Conservation (phyloP, 2,797 vertebrate genomes). For the Hypotaenidia philippensis region DNA sequence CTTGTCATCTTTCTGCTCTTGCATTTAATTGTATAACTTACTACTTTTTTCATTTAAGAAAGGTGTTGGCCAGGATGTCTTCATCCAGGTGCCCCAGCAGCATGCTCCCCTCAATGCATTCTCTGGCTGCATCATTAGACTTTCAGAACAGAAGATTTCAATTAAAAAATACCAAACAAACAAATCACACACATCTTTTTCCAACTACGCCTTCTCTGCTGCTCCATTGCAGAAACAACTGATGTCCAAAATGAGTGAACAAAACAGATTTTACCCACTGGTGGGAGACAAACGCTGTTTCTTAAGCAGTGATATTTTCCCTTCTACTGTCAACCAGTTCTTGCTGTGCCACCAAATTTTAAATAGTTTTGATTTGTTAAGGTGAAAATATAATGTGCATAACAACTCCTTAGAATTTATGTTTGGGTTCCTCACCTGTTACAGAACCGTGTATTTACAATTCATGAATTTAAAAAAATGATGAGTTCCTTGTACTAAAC, state of each 20-base stretch:
- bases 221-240: neutral
- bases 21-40: neutral
- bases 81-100: neutral
- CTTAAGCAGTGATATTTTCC: neutral
- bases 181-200: neutral
- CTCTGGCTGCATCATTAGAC: neutral
- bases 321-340: neutral
- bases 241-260: neutral
- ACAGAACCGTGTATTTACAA: neutral
- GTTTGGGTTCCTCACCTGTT: accelerated
- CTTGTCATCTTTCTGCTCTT: neutral
- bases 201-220: neutral
- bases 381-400: neutral
- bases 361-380: neutral
- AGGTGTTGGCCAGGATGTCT: neutral
- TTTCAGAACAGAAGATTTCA: neutral
- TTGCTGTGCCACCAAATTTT: neutral
- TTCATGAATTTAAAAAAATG: neutral
- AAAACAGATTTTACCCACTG: neutral
- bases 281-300: neutral
- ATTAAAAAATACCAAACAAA: neutral
- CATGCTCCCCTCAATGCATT: neutral
- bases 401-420: neutral
- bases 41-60: neutral
- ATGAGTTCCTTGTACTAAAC: neutral